phyloP scores from a whole-genome alignment of 2,797 vertebrate species.

The Allobates femoralis region DNA sequence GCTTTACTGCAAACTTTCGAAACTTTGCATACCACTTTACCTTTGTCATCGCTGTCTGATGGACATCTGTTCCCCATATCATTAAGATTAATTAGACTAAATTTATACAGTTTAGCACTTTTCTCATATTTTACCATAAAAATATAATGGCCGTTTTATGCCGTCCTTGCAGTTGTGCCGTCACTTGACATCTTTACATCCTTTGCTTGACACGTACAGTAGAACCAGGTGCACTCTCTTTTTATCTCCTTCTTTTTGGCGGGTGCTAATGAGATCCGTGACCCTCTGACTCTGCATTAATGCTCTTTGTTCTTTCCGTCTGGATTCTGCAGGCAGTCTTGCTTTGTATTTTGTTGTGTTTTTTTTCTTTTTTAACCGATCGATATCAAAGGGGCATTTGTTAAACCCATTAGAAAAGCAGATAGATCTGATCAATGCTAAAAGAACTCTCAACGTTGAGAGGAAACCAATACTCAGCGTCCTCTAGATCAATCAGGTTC shows the following conservation, averaged over 20 bases:
- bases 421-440: conserved; percentile 67
- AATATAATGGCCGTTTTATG: neutral
- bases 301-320: conserved; percentile 55
- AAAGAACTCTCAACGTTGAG: conserved; percentile 67
- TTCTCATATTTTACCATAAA: neutral
- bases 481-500: conserved; percentile 64
- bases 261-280: conserved; percentile 28
- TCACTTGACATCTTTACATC: conserved; percentile 17
- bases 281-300: conserved; percentile 51
- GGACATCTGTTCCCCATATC: neutral
- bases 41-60: neutral
- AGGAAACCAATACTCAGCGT: conserved; percentile 65
- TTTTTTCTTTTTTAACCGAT: conserved; percentile 49
- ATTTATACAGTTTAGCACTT: neutral
- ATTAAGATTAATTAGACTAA: neutral
- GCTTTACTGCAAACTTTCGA: neutral
- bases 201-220: conserved; percentile 37
- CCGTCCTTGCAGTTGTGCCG: neutral
- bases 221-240: conserved; percentile 10
- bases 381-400: conserved; percentile 64
- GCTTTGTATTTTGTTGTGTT: conserved; percentile 46
- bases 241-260: conserved; percentile 21
- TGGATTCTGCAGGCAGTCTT: conserved; percentile 36
- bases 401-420: conserved; percentile 70
- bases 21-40: neutral